These are phyloP conservation scores for Nemotelus nigrinus DNA, from an alignment of 2,888 invertebrate genomes.

Conservation along the genomic window DNA sequence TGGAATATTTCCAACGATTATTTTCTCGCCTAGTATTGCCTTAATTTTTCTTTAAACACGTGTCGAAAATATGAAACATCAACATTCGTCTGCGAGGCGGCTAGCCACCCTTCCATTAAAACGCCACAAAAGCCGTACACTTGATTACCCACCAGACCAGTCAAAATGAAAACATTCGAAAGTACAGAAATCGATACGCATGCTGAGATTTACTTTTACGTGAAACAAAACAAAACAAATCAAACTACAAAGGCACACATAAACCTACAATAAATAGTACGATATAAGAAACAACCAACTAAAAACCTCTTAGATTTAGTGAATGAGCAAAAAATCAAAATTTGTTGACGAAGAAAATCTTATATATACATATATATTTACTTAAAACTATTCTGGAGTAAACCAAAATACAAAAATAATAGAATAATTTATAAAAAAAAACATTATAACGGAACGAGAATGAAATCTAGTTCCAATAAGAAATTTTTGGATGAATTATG, in stretches of 20 bases:
- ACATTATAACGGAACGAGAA: background rate
- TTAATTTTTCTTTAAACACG: conserved; percentile 2
- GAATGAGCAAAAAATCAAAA: conserved; percentile 49
- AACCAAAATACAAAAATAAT: conserved; percentile 36
- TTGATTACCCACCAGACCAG: no score
- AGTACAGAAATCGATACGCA: background rate
- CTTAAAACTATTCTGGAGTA: conserved; percentile 48
- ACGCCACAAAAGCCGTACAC: no score
- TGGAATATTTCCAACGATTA: no score
- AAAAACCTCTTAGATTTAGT: conserved; percentile 48
- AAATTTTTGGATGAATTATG: background rate
- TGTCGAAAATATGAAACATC: conserved; percentile 17
- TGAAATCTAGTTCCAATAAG: conserved; percentile 16
- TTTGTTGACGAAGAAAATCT: conserved; percentile 39
- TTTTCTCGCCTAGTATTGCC: no score
- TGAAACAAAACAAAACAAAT: background rate
- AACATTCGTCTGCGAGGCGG: background rate
- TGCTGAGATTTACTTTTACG: no score
- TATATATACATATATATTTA: conserved; percentile 46
- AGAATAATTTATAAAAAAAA: conserved; percentile 16
- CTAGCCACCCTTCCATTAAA: no score
- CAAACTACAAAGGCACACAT: conserved; percentile 13
- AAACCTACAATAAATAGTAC: conserved; percentile 12
- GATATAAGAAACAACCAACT: conserved; percentile 6
- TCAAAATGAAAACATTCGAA: background rate